Percentiles rank a stretch among this genome's conserved stretches.
Conservation (phyloP, 2,797 vertebrate genomes). For the Emys orbicularis region DNA sequence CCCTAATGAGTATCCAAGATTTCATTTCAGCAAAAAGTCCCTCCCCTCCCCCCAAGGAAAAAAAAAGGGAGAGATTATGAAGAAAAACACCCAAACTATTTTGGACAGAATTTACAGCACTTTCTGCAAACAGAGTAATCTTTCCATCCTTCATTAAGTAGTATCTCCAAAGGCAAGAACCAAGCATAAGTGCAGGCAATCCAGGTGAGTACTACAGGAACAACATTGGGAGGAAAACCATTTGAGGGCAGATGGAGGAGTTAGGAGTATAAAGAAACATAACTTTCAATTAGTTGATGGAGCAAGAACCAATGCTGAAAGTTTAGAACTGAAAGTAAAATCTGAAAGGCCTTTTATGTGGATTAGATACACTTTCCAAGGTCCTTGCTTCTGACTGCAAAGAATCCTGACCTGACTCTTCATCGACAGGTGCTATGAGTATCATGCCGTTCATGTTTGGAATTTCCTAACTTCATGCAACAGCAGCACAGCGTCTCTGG, state of each 20-base stretch:
- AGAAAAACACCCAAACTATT: not conserved
- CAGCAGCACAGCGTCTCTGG: not conserved
- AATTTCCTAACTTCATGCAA: not conserved
- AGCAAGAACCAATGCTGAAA: not conserved
- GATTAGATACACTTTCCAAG: not conserved
- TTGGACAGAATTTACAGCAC: not conserved
- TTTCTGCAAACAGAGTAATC: not conserved
- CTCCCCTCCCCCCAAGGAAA: too few relatives aligned
- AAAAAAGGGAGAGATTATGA: not conserved
- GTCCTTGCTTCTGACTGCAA: fast-evolving
- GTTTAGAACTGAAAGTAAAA: not conserved
- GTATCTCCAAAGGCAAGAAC: not conserved
- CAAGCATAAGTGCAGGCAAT: not conserved
- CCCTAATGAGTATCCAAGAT: not conserved
- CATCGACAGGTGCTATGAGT: not conserved
- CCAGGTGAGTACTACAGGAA: not conserved
- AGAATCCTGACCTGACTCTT: not conserved
- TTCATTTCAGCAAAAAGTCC: not conserved
- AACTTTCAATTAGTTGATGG: not conserved
- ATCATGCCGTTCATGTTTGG: not conserved
- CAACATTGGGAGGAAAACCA: not conserved
- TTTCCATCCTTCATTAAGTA: not conserved
- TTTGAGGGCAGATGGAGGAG: not conserved
- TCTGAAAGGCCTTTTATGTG: not conserved
- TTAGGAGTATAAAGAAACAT: not conserved